These are phyloP conservation scores for Pelobates fuscus DNA, from an alignment of 2,113 vertebrate species.

Conservation along the genomic window DNA sequence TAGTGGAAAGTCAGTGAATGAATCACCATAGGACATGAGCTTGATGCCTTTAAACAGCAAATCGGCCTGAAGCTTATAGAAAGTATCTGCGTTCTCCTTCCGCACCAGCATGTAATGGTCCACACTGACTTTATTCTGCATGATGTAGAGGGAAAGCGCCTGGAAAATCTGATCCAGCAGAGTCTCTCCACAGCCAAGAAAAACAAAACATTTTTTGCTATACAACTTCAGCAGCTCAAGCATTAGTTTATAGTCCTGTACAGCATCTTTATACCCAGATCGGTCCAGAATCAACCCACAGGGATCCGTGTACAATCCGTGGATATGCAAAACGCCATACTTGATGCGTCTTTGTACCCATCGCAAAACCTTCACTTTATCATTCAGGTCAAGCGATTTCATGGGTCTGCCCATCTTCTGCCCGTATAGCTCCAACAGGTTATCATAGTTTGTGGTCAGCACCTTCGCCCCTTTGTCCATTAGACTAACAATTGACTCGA, in stretches of 20 bases:
- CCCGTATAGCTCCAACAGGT: conserved; percentile 72
- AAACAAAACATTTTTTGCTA: neutral
- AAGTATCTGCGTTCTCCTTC: no score
- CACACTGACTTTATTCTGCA: neutral
- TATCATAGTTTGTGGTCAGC: conserved; percentile 71
- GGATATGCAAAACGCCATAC: neutral
- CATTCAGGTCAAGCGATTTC: conserved; percentile 71
- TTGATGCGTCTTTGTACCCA: neutral
- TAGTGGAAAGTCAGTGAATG: no score
- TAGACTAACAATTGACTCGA: conserved; percentile 65
- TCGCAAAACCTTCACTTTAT: conserved; percentile 61
- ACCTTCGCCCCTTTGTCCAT: conserved; percentile 74
- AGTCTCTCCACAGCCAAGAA: neutral
- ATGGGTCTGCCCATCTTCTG: conserved; percentile 73
- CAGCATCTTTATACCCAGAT: neutral
- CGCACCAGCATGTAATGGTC: neutral
- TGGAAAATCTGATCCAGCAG: neutral
- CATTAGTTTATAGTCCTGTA: neutral
- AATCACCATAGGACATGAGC: no score
- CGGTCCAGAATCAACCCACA: neutral
- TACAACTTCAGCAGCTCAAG: neutral
- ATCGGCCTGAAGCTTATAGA: no score
- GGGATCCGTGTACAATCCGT: neutral
- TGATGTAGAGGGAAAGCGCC: neutral
- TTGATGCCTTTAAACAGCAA: no score